Evolutionary conservation across 2,888 invertebrate species (phyloP).

Genomic region (Dasysyrphus tricinctus): DNA sequence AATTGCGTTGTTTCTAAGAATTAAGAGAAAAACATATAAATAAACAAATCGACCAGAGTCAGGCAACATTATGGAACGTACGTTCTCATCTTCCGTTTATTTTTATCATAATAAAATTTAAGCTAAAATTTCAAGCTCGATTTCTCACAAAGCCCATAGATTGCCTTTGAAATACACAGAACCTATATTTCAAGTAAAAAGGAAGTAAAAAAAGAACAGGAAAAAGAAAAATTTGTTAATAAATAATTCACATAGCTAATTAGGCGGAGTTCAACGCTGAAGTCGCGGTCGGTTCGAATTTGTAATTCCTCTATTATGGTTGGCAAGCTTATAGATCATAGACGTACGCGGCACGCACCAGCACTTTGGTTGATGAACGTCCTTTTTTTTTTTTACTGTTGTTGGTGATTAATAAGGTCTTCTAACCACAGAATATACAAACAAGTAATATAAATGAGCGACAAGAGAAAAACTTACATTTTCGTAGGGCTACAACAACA

Average conservation of each 20-base stretch:
- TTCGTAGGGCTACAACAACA: not conserved
- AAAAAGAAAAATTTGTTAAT: conserved; percentile 41
- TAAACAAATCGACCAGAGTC: too few species aligned
- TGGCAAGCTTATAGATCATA: not conserved
- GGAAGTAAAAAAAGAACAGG: not conserved
- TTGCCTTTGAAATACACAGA: too few species aligned
- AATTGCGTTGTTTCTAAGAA: too few species aligned
- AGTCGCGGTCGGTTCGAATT: not conserved
- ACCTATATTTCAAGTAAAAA: not conserved
- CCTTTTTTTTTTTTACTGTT: not conserved
- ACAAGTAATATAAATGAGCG: conserved; percentile 60
- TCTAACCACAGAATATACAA: conserved; percentile 44
- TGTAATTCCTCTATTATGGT: conserved; percentile 29
- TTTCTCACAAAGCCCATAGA: too few species aligned
- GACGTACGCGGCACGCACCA: conserved; percentile 32
- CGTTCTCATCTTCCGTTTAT: too few species aligned
- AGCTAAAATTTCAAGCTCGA: too few species aligned
- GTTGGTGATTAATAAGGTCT: conserved; percentile 47
- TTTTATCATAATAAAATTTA: too few species aligned
- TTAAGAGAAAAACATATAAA: too few species aligned
- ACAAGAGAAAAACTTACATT: not conserved
- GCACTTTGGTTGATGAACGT: conserved; percentile 15
- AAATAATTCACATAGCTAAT: conserved; percentile 54
- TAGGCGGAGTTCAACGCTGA: conserved; percentile 31
- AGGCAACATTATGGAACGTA: too few species aligned